Conservation (phyloP, 2,888 invertebrate genomes). For the Ptychoptera albimana region DNA sequence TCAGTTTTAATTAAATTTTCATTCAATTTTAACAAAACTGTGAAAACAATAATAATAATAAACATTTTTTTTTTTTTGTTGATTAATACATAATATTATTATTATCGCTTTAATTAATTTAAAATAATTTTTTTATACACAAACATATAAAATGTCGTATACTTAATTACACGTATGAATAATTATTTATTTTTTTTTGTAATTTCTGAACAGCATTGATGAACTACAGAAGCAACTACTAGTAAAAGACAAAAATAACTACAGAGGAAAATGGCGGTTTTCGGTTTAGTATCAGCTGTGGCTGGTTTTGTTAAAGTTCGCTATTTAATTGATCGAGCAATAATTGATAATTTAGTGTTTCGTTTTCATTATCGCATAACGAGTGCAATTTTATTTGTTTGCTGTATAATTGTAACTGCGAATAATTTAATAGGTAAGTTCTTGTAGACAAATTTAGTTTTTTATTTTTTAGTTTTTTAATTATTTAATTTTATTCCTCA, state of each 20-base stretch:
- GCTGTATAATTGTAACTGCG: conserved; percentile 76
- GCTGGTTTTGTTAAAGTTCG: conserved; percentile 84
- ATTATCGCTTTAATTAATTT: too few relatives aligned
- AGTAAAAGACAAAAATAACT: not conserved
- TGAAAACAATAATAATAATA: too few relatives aligned
- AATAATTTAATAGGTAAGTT: conserved; percentile 78
- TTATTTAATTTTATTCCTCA: conserved; percentile 21
- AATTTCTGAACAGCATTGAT: too few relatives aligned
- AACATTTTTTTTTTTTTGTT: too few relatives aligned
- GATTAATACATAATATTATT: too few relatives aligned
- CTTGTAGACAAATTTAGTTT: not conserved
- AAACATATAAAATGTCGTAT: too few relatives aligned
- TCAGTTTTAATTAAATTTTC: too few relatives aligned
- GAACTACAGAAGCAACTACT: too few relatives aligned
- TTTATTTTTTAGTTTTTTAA: not conserved
- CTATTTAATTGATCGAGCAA: conserved; percentile 72
- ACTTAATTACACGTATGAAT: too few relatives aligned
- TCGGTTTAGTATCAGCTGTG: conserved; percentile 73
- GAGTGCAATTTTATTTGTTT: conserved; percentile 68
- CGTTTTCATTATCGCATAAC: conserved; percentile 79
- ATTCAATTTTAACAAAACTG: too few relatives aligned
- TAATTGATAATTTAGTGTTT: conserved; percentile 82
- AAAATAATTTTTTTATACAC: too few relatives aligned
- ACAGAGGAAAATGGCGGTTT: conserved; percentile 47
- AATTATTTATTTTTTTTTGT: too few relatives aligned